phyloP scores from a whole-genome alignment of 2,888 invertebrate genomes.

The Morinoia aosen region DNA sequence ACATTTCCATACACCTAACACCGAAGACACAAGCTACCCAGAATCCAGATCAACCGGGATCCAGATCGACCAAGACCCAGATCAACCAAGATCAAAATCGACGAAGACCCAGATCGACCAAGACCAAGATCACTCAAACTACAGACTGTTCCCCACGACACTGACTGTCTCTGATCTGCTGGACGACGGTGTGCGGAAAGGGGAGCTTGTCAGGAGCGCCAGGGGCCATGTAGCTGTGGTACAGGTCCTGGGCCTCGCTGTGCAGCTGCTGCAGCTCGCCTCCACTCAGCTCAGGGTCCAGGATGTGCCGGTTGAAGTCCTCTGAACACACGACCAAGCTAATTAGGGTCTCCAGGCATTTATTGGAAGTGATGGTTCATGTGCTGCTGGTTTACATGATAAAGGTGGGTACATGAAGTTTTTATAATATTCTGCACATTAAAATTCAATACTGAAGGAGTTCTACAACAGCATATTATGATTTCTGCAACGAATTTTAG shows the following conservation, averaged over 20 bases:
- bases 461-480: no score
- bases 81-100: no score
- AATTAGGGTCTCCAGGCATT: neutral
- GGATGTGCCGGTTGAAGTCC: constrained; percentile 83
- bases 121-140: no score
- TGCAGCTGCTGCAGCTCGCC: constrained; percentile 78
- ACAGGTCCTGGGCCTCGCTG: constrained; percentile 79
- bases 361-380: neutral
- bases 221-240: constrained; percentile 79
- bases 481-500: no score
- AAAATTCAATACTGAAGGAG: neutral
- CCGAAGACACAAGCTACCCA: no score
- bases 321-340: constrained; percentile 74
- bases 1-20: no score
- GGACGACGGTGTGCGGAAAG: constrained; percentile 52
- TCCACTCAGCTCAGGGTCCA: constrained; percentile 82
- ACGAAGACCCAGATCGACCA: no score
- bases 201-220: constrained; percentile 71
- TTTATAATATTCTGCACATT: neutral
- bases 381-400: neutral
- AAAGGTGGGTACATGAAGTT: neutral
- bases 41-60: no score
- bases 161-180: constrained; percentile 55
- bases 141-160: neutral
- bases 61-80: no score